These are phyloP conservation scores for Hoplostethus mediterraneus DNA, from an alignment of 2,797 vertebrate species.

Conservation along the genomic window DNA sequence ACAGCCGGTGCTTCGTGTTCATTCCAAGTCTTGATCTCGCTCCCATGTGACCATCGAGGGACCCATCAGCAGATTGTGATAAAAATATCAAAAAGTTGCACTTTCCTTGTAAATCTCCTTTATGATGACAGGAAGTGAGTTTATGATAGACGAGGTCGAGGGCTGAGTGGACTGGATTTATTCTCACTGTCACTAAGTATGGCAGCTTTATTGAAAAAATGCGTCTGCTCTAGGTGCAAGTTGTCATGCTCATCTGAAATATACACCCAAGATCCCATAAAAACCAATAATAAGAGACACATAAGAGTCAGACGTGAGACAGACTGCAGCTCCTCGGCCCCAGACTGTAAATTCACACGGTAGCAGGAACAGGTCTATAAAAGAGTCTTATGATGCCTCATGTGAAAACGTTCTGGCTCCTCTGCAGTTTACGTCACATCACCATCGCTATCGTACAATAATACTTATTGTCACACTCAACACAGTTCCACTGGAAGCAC, in stretches of 20 bases:
- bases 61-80: no score
- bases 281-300: constrained; percentile 22
- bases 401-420: no score
- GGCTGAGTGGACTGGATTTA: neutral
- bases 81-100: no score
- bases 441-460: no score
- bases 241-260: constrained; percentile 21
- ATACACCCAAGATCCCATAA: neutral
- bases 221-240: neutral
- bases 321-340: constrained; percentile 12
- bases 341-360: neutral
- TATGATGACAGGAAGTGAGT: no score
- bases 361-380: neutral
- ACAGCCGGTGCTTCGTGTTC: no score
- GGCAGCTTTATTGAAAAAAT: constrained; percentile 11
- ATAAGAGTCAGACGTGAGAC: neutral
- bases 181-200: constrained; percentile 7
- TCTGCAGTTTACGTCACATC: no score
- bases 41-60: no score
- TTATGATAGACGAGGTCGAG: neutral
- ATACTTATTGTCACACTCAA: no score
- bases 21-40: no score
- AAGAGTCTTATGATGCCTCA: neutral
- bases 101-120: no score
- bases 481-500: no score